A percentile compares a stretch with the other conserved stretches of the same genome.
These are phyloP conservation scores for Saccopteryx leptura DNA, from an alignment of 2,113 vertebrate genomes.

Conservation along the genomic window DNA sequence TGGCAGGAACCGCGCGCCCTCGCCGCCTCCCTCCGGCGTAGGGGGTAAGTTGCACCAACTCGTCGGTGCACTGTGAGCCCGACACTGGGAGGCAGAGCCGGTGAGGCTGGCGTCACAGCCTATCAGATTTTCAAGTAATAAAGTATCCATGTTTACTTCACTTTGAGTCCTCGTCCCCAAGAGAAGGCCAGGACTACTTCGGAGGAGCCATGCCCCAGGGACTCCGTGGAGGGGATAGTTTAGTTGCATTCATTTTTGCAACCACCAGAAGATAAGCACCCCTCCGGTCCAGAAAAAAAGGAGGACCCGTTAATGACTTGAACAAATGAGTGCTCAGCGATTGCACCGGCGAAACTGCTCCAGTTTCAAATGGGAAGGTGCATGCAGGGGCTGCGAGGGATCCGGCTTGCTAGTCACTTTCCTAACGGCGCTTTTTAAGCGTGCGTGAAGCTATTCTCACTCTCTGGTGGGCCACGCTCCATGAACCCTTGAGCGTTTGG, in stretches of 20 bases:
- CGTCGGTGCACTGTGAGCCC: accelerated
- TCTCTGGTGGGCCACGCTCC: not conserved
- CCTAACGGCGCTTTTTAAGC: not conserved
- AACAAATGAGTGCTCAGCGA: not conserved
- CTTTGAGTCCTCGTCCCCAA: not conserved
- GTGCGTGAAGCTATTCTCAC: not conserved
- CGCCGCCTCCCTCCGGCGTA: not conserved
- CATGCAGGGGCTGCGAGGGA: not conserved
- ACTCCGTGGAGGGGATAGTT: not conserved
- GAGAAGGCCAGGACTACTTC: not conserved
- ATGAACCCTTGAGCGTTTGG: not conserved
- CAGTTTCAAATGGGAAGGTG: not conserved
- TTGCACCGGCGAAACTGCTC: not conserved
- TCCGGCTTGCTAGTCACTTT: not conserved
- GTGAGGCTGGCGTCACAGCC: accelerated
- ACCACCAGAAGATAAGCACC: not conserved
- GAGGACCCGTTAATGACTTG: not conserved
- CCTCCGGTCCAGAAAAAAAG: not conserved
- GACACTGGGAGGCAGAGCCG: not conserved
- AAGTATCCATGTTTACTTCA: not conserved
- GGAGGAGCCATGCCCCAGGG: not conserved
- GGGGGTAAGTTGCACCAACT: not conserved
- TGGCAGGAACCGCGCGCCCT: accelerated
- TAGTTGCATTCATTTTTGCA: conserved; percentile 11
- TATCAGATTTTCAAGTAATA: not conserved